Percentiles rank a stretch among this genome's conserved stretches.
These are phyloP conservation scores for Sapayoa aenigma DNA, from an alignment of 2,113 vertebrate genomes.

Conservation along the genomic window DNA sequence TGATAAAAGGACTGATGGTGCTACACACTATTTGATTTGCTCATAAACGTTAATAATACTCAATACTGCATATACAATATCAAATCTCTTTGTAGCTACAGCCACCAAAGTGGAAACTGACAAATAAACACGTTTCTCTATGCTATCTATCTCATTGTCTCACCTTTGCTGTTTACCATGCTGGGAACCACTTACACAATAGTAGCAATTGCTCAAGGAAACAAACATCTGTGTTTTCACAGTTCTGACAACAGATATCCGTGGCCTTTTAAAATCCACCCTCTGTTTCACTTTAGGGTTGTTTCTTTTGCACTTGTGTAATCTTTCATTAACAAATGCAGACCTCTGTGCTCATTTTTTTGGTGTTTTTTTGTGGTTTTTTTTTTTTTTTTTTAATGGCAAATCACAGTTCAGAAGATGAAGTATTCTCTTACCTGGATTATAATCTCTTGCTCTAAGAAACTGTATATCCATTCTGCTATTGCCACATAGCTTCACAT, in stretches of 20 bases:
- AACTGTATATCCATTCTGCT: neutral
- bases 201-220: neutral
- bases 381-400: neutral
- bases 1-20: neutral
- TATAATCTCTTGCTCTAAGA: neutral
- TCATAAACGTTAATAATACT: neutral
- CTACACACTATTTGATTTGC: neutral
- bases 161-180: neutral
- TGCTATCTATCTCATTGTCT: neutral
- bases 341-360: neutral
- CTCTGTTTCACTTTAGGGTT: neutral
- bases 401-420: neutral
- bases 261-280: neutral
- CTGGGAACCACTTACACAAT: neutral
- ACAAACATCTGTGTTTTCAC: neutral
- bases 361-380: too few relatives aligned
- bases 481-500: neutral
- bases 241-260: neutral
- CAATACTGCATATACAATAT: neutral
- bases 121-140: neutral
- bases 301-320: neutral
- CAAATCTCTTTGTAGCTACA: neutral
- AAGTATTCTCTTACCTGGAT: neutral
- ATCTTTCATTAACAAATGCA: neutral
- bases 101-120: neutral